A percentile compares a stretch with the other conserved stretches of the same genome.
Evolutionary conservation across 2,797 vertebrate species (phyloP).

Genomic region (Sebastes flavidus): DNA sequence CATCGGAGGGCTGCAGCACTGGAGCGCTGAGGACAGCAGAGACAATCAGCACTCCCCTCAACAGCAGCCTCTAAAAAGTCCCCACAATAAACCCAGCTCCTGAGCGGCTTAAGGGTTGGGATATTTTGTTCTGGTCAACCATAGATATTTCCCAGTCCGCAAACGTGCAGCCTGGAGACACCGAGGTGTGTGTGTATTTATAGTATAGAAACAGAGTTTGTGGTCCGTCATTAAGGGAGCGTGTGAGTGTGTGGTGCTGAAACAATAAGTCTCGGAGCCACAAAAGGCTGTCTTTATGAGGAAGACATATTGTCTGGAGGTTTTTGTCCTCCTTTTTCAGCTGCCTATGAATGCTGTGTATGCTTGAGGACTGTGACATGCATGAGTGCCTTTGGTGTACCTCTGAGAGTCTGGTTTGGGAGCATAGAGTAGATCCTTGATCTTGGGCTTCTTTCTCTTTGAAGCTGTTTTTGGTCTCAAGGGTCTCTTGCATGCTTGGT

Average conservation of each 20-base stretch:
- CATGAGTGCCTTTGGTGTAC: slow-evolving; percentile 77
- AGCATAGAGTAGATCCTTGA: slow-evolving; percentile 91
- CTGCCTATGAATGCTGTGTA: slow-evolving; percentile 42
- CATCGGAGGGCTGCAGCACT: slow-evolving; percentile 90
- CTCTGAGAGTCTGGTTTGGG: slow-evolving; percentile 85
- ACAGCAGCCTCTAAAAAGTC: slow-evolving; percentile 26
- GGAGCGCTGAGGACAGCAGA: slow-evolving; percentile 78
- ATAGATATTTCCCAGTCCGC: slow-evolving; percentile 54
- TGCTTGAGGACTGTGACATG: slow-evolving; percentile 53
- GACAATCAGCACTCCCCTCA: slow-evolving; percentile 33
- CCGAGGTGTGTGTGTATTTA: slow-evolving; percentile 44
- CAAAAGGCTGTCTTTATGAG: slow-evolving; percentile 53
- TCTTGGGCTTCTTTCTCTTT: slow-evolving; percentile 91
- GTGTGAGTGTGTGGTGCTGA: slow-evolving; percentile 13
- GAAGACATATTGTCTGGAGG: slow-evolving; percentile 48
- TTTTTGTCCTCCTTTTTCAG: slow-evolving; percentile 31
- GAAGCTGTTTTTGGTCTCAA: slow-evolving; percentile 85
- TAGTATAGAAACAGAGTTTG: slow-evolving; percentile 53
- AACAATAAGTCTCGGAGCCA: slow-evolving; percentile 35
- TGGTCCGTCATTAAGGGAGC: slow-evolving; percentile 52
- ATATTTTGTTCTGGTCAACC: slow-evolving; percentile 44
- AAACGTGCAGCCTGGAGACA: slow-evolving; percentile 31
- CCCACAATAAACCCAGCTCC: slow-evolving; percentile 43
- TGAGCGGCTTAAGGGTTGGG: slow-evolving; percentile 16
- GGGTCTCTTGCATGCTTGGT: slow-evolving; percentile 92